Conservation (phyloP, 30 jellyfish, hydroid and myxozoan genomes). For the Aurelia sp. region DNA sequence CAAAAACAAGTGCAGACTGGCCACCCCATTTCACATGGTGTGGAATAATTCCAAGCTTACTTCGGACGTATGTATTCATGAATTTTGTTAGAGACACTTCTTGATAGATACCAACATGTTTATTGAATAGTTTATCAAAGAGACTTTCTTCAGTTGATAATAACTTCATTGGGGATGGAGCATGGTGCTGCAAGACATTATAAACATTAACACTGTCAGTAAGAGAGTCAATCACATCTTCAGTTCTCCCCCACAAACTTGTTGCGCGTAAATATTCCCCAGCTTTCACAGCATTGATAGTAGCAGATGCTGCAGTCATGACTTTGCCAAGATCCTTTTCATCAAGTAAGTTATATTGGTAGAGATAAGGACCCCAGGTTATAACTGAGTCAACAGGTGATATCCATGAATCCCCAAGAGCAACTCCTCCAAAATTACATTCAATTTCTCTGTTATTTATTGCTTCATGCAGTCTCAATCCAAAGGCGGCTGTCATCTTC, state of each 20-base stretch:
- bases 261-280: constrained; percentile 77
- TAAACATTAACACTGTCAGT: constrained; percentile 93
- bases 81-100: constrained; percentile 45
- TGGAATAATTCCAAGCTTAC: constrained; percentile 82
- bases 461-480: constrained; percentile 66
- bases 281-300: constrained; percentile 56
- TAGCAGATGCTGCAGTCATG: constrained; percentile 53
- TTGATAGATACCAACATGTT: constrained; percentile 74
- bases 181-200: constrained; percentile 91
- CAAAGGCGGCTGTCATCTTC: constrained; percentile 92
- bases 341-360: constrained; percentile 81
- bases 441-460: constrained; percentile 53
- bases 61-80: constrained; percentile 80
- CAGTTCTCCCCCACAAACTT: constrained; percentile 79
- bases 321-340: constrained; percentile 52
- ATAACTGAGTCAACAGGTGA: constrained; percentile 93
- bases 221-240: constrained; percentile 52
- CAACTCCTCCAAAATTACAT: constrained; percentile 86
- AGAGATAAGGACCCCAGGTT: constrained; percentile 94
- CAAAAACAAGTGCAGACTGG: constrained; percentile 83
- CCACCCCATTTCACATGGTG: constrained; percentile 88
- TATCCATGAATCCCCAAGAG: constrained; percentile 95
- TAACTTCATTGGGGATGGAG: constrained; percentile 68
- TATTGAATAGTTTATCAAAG: constrained; percentile 11
- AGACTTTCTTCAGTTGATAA: constrained; percentile 11